Percentiles rank a stretch among this genome's conserved stretches.
These are phyloP conservation scores for Fistularia tabacaria DNA, from an alignment of 2,797 vertebrate genomes.

Conservation along the genomic window DNA sequence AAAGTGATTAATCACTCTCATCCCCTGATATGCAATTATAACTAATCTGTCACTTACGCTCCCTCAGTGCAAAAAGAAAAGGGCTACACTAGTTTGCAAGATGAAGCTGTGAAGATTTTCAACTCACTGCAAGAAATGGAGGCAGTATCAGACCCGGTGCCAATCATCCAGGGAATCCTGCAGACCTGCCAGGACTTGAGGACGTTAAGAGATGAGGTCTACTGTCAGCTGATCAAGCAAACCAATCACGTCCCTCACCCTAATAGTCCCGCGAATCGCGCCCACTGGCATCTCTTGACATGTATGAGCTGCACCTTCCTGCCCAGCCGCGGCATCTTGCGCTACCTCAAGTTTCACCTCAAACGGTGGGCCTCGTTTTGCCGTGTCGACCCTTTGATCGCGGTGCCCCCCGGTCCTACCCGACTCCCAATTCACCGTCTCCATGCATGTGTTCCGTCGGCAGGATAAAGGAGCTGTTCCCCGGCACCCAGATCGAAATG, in stretches of 20 bases:
- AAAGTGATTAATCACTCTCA: too few relatives aligned
- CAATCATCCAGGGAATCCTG: constrained; percentile 90
- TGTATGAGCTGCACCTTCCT: constrained; percentile 92
- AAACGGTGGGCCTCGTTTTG: constrained; percentile 71
- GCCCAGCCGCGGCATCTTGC: constrained; percentile 86
- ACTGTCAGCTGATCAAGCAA: constrained; percentile 94
- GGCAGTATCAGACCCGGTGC: constrained; percentile 85
- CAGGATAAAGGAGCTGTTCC: constrained; percentile 86
- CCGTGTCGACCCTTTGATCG: not conserved
- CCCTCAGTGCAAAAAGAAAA: constrained; percentile 87
- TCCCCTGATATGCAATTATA: too few relatives aligned
- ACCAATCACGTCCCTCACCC: constrained; percentile 89
- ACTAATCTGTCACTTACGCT: not conserved
- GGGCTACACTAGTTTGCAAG: constrained; percentile 90
- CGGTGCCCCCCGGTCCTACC: too few relatives aligned
- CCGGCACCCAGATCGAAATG: constrained; percentile 83
- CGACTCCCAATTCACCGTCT: not conserved
- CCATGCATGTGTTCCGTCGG: constrained; percentile 6
- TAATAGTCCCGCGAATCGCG: constrained; percentile 80
- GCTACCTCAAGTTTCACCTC: constrained; percentile 91
- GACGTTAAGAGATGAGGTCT: constrained; percentile 86
- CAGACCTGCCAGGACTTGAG: constrained; percentile 91
- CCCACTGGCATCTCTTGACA: constrained; percentile 91
- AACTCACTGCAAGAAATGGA: constrained; percentile 93
- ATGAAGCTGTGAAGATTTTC: constrained; percentile 93